Percentiles rank a stretch among this genome's conserved stretches.
Evolutionary conservation across 2,797 vertebrate genomes (phyloP).

Genomic region (Schizopygopsis malacanthus): DNA sequence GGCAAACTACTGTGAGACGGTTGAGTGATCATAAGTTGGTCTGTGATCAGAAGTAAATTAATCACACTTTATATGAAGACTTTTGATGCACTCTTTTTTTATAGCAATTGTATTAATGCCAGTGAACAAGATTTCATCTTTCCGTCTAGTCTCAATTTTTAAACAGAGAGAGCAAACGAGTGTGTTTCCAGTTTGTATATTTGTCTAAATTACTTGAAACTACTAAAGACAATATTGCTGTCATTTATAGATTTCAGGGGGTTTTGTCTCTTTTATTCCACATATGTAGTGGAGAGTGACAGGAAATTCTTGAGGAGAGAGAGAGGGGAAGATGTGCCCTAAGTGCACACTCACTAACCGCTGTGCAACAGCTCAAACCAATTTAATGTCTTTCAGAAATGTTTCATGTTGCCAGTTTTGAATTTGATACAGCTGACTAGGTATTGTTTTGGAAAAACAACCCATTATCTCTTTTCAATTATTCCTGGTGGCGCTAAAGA

Average conservation of each 20-base stretch:
- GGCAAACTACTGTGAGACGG: neutral
- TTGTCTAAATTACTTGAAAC: neutral
- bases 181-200: neutral
- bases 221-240: neutral
- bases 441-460: constrained; percentile 33
- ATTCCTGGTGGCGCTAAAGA: constrained; percentile 1
- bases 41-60: neutral
- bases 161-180: neutral
- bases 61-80: neutral
- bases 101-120: constrained; percentile 20
- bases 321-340: neutral
- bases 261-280: neutral
- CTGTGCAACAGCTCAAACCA: constrained; percentile 5
- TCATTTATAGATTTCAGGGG: neutral
- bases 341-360: constrained; percentile 1
- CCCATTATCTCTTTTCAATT: constrained; percentile 8
- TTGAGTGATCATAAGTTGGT: neutral
- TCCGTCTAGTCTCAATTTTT: constrained; percentile 13
- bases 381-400: constrained; percentile 40
- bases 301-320: constrained; percentile 17
- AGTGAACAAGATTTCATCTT: constrained; percentile 39
- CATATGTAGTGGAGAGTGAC: neutral
- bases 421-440: constrained; percentile 44
- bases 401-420: constrained; percentile 46
- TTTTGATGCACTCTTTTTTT: neutral